Evolutionary conservation across 2,888 invertebrate genomes (phyloP), one percentile per base, ranked within the genome.

Genomic region (Parochlus steinenii): DNA sequence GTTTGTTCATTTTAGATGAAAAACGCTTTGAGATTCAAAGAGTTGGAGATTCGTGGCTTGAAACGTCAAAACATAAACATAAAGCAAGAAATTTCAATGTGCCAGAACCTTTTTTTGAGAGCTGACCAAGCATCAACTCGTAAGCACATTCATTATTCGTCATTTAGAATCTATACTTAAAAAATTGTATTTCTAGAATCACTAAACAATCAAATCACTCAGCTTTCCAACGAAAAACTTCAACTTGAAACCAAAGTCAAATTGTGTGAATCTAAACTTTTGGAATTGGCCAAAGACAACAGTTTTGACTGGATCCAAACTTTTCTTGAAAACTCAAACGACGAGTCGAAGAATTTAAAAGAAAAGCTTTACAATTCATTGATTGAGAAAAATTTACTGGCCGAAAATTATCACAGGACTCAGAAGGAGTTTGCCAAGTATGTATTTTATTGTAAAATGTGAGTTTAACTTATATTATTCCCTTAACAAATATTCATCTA

Each of bases 1-100:
- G 12, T 15, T 5, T 27, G 8, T 27, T 30, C 17, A 4, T 23
- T 33, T 16, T 15, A 57, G 25, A 58, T 58, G 58, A 56, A 55
- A 30, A 55, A 53, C 42, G 42, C 46, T n/a, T 56, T 43, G 23
- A 47, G 49, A 22, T 54, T 56, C 3, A 55, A 56, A 31, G 49
- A 58, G 41, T 46, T 46, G 11, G 58, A 58, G 40, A 58, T 58
- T 28, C 47, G 54, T 8, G 50, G 53, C 3, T 42, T 59, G 1
- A 58, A 56, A 40, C 48, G 56, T 0, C 56, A 57, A 41, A 58
- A 59, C 37, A 44, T 49, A 11, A 54, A 56, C 3, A 57, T 59
- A 50, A 52, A 56, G 19, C 51, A 47, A 0, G 58, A 58, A 35
- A 43, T 59, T 2, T 48, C 53, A 20, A 47, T 52, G 0, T 59